A percentile compares a stretch with the other conserved stretches of the same genome.
These are phyloP conservation scores for Condylura cristata DNA, from an alignment of 2,113 vertebrate species.

Conservation along the genomic window DNA sequence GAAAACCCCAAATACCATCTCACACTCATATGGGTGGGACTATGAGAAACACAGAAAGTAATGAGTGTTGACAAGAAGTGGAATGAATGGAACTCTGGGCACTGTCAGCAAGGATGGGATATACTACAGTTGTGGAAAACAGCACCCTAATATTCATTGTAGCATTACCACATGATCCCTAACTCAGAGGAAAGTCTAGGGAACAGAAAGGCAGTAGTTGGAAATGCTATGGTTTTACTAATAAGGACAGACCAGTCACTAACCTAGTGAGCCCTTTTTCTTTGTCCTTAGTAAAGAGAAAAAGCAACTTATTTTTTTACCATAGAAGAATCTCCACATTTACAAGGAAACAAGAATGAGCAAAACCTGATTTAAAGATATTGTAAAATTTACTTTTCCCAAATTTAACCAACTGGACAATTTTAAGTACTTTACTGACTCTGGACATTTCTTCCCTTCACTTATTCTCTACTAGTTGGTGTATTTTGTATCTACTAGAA, in stretches of 20 bases:
- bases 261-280: neutral
- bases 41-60: neutral
- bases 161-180: neutral
- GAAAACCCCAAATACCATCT: neutral
- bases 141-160: neutral
- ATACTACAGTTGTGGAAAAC: neutral
- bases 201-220: neutral
- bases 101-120: neutral
- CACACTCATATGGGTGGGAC: neutral
- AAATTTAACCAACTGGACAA: neutral
- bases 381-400: neutral
- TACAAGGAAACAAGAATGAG: neutral
- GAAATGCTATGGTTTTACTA: neutral
- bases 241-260: neutral
- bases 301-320: neutral
- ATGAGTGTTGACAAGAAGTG: neutral
- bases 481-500: neutral
- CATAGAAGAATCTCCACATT: neutral
- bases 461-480: neutral
- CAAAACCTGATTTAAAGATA: neutral
- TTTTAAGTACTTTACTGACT: neutral
- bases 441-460: neutral
- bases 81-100: neutral
- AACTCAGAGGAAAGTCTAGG: neutral
- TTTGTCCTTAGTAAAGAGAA: neutral